A percentile compares a stretch with the other conserved stretches of the same genome.
phyloP scores from a whole-genome alignment of 2,113 vertebrate genomes.

The Canis aureus region DNA sequence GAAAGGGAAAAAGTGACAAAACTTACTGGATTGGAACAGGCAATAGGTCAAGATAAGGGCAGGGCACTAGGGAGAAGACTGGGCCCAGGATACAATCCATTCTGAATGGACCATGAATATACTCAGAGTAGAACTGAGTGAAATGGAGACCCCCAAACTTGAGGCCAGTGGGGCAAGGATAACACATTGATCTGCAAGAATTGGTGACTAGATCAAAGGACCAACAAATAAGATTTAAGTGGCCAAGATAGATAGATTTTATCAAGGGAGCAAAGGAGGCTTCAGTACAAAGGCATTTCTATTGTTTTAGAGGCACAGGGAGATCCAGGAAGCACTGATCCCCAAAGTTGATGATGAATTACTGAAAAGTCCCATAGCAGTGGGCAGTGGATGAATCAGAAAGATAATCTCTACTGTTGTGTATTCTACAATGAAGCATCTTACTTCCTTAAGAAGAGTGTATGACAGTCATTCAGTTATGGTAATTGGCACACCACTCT shows the following conservation, averaged over 20 bases:
- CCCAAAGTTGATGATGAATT: neutral
- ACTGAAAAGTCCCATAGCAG: fast-evolving
- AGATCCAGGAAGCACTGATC: neutral
- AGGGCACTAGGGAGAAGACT: neutral
- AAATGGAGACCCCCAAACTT: neutral
- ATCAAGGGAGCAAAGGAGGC: neutral
- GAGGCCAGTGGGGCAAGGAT: neutral
- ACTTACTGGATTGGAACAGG: neutral
- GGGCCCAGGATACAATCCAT: neutral
- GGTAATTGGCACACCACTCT: neutral
- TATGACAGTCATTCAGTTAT: neutral
- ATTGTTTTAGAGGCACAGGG: neutral
- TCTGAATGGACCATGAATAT: neutral
- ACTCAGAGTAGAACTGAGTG: neutral
- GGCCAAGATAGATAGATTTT: neutral
- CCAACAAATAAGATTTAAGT: neutral
- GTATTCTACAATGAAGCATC: neutral
- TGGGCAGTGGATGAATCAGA: neutral
- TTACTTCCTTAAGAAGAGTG: neutral
- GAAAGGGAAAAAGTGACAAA: neutral
- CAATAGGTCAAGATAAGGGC: neutral
- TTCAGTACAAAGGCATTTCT: neutral
- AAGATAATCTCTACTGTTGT: neutral
- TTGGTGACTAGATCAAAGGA: neutral
- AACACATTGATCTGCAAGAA: neutral